Conservation (phyloP, 1,140 invertebrate species). For the Nymphalis io region DNA sequence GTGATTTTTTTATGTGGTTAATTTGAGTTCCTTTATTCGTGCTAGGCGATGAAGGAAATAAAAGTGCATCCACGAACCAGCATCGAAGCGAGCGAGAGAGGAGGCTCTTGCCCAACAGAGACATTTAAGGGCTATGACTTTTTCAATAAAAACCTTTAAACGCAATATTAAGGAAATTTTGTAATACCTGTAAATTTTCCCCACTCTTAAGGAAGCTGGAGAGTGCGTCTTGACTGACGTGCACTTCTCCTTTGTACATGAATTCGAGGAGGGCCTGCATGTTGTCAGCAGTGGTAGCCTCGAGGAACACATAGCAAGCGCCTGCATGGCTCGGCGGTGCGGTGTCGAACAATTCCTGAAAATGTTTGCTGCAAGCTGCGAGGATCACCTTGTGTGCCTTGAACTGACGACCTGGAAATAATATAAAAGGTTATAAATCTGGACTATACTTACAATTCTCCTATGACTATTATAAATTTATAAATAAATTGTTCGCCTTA, state of each 20-base stretch:
- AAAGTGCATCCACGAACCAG: too few species aligned
- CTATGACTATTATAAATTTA: too few species aligned
- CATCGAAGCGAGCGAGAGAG: too few species aligned
- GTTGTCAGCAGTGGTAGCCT: constrained; percentile 92
- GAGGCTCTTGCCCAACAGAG: too few species aligned
- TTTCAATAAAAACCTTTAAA: not conserved
- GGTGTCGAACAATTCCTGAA: constrained; percentile 94
- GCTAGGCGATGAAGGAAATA: too few species aligned
- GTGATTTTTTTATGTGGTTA: too few species aligned
- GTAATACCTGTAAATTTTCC: constrained; percentile 90
- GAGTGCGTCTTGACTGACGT: constrained; percentile 93
- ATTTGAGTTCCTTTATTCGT: too few species aligned
- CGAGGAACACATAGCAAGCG: constrained; percentile 91
- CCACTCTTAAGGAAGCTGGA: constrained; percentile 94
- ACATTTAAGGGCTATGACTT: too few species aligned
- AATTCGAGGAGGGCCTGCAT: constrained; percentile 95
- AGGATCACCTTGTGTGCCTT: constrained; percentile 95
- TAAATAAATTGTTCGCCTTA: too few species aligned
- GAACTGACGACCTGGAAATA: constrained; percentile 90
- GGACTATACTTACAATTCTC: too few species aligned
- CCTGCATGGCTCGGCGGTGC: constrained; percentile 90
- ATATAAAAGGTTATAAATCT: not conserved
- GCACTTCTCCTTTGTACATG: constrained; percentile 96
- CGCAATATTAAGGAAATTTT: not conserved
- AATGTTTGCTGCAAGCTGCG: constrained; percentile 96